A percentile compares a stretch with the other conserved stretches of the same genome.
Conservation (phyloP, 2,797 vertebrate species). For the Coregonus suidteri region DNA sequence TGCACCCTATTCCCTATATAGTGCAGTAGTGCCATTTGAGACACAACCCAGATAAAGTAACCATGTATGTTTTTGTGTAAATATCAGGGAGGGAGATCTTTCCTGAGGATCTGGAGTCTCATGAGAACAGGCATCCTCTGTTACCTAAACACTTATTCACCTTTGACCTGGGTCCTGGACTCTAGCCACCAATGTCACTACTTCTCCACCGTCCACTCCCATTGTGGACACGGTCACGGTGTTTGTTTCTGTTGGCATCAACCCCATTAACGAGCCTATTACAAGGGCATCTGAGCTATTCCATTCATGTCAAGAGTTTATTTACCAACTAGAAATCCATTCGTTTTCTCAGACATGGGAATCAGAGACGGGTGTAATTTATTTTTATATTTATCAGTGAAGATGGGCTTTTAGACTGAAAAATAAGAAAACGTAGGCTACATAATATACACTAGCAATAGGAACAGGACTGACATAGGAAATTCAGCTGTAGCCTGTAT, state of each 20-base stretch:
- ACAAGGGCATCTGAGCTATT: conserved; percentile 24
- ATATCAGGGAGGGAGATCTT: background rate
- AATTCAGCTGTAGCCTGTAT: background rate
- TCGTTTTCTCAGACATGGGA: conserved; percentile 30
- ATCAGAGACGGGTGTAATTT: background rate
- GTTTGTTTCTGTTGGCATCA: conserved; percentile 57
- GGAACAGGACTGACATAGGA: background rate
- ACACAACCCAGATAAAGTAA: background rate
- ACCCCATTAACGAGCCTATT: background rate
- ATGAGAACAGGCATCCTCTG: conserved; percentile 25
- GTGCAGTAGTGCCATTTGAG: background rate
- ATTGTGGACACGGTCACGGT: conserved; percentile 4
- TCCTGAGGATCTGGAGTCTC: conserved; percentile 12
- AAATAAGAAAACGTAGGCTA: background rate
- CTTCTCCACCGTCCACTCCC: background rate
- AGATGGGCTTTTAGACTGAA: background rate
- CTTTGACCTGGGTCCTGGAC: conserved; percentile 9
- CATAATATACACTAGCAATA: background rate
- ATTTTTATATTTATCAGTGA: background rate
- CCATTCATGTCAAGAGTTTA: conserved; percentile 48
- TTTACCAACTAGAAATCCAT: conserved; percentile 38
- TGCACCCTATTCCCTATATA: background rate
- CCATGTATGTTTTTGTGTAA: background rate
- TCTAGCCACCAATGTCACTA: conserved; percentile 12
- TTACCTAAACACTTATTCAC: conserved; percentile 23